Base-by-base conservation (phyloP, 2,888 invertebrate genomes). In the Orchesella flavescens region DNA sequence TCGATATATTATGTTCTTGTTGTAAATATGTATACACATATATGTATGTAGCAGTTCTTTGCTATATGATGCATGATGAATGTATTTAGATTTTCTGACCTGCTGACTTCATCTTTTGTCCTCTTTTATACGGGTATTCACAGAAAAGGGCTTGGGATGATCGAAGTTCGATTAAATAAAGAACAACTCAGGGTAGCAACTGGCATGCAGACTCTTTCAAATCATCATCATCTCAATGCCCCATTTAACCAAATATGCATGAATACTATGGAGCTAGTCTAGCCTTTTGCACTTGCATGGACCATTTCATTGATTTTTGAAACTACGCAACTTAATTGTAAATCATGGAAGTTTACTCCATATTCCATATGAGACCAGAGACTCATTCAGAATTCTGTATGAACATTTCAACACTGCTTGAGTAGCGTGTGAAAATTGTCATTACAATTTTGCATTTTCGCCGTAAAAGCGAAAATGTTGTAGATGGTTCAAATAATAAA, bases 211-310 rank as follows among this genome's bases (percentile, higher is more conserved):
- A 1, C 24, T 21, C 12, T 44, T 34, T 1, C 63, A n/a, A 21
- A 34, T 63, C 13, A 34, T 63, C 34, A n/a, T 65, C 43, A 65
- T 34, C 65, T 65, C 43, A 43, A 65, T 65, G 65, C 65, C 43
- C 65, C 43, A 65, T 65, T 65, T 65, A 65, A 65, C 65, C 43
- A 43, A 21, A 57, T 10, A 43, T 34, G 65, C 43, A 65, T 43
- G 49, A 12, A 49, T 49, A 49, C 7, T 34, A 34, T 34, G 7
- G 34, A 34, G 2, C 7, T 34, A 4, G 34, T 34, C 34, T 2
- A 34, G 3, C 2, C 2, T 34, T 34, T 34, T 4, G 34, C 34
- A 34, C 53, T 9, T n/a, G n/a, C 59, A 59, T 17, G 12, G 59
- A n/a, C 59, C 59, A 59, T 59, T 59, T 21, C 17, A 59, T 17